phyloP scores from a whole-genome alignment of 1,140 invertebrate genomes.

The Drosophila nannoptera region DNA sequence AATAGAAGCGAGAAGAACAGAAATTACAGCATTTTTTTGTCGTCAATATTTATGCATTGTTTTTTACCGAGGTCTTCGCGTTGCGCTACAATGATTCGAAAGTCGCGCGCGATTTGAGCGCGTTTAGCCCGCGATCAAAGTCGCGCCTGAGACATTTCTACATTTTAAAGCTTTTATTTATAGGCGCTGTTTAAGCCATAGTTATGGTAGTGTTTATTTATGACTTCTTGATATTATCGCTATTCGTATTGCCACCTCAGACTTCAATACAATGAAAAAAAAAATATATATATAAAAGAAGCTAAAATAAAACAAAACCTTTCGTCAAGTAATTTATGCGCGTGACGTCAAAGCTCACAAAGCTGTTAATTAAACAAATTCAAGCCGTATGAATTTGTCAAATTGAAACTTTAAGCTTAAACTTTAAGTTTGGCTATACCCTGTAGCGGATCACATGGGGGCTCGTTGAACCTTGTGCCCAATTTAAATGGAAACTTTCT shows the following conservation, averaged over 20 bases:
- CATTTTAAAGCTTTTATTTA: conserved; percentile 43
- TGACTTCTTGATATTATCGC: conserved; percentile 66
- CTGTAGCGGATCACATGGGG: not conserved
- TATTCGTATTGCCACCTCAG: conserved; percentile 56
- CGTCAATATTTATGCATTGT: not conserved
- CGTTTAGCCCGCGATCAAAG: conserved; percentile 4
- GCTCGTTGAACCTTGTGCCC: not conserved
- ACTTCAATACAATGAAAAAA: conserved; percentile 21
- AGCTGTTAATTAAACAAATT: conserved; percentile 69
- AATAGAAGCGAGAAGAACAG: conserved; percentile 18
- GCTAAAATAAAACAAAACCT: conserved; percentile 23
- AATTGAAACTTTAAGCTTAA: conserved; percentile 34
- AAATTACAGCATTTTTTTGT: conserved; percentile 33
- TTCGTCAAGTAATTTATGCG: conserved; percentile 61
- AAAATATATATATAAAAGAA: conserved; percentile 7
- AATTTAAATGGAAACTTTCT: too few species aligned
- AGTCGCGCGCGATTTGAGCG: not conserved
- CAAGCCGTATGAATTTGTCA: conserved; percentile 54
- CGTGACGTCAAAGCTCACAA: conserved; percentile 63
- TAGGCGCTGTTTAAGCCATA: conserved; percentile 57
- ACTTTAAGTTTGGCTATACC: conserved; percentile 5
- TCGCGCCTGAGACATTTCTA: too few species aligned
- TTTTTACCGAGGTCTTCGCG: not conserved
- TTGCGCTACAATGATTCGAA: not conserved
- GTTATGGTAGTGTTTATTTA: conserved; percentile 75